Conservation (phyloP, 2,113 vertebrate species). For the Microcebus tavaratra region DNA sequence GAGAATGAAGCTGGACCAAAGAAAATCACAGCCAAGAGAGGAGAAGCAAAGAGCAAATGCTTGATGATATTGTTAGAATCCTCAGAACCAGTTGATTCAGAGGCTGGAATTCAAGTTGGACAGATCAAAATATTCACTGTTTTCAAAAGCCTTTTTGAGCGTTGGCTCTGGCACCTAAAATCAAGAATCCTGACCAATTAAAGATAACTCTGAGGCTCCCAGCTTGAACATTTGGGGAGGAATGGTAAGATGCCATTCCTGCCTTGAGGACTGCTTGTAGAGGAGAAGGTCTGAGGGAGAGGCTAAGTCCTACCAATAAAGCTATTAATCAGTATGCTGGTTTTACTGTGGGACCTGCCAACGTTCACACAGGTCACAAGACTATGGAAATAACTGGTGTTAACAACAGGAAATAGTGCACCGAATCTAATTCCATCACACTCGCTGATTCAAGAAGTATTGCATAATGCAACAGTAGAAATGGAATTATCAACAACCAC, state of each 20-base stretch:
- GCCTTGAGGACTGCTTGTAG: neutral
- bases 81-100: neutral
- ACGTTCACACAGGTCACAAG: too few species aligned
- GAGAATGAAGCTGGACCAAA: neutral
- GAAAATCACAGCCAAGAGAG: neutral
- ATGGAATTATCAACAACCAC: too few species aligned
- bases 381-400: accelerated
- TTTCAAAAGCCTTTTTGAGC: neutral
- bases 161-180: neutral
- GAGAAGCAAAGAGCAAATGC: neutral
- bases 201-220: neutral
- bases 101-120: neutral
- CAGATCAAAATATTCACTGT: neutral
- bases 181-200: neutral
- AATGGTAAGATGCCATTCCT: accelerated
- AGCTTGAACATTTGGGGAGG: neutral
- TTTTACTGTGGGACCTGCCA: neutral
- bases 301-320: neutral
- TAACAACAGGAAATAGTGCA: neutral
- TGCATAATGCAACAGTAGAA: neutral
- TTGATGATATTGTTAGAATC: neutral
- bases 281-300: neutral
- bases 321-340: too few species aligned
- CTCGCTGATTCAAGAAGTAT: neutral
- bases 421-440: neutral